Evolutionary conservation across 2,113 vertebrate genomes (phyloP).

Genomic region (Fulica atra): DNA sequence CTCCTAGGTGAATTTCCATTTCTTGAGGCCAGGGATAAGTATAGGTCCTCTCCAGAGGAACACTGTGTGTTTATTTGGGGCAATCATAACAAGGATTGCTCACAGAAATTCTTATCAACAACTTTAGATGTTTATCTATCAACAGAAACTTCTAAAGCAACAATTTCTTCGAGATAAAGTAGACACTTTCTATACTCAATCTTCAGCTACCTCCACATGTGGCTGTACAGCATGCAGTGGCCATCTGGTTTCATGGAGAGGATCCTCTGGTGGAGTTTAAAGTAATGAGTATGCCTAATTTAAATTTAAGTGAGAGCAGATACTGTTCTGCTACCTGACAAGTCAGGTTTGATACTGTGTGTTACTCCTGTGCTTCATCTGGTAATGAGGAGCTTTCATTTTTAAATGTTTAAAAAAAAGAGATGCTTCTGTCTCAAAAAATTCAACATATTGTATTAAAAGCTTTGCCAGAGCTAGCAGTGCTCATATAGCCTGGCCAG

Average conservation of each 20-base stretch:
- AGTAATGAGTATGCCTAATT: not conserved
- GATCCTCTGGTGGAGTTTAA: not conserved
- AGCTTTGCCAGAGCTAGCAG: not conserved
- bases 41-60: not conserved
- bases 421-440: not conserved
- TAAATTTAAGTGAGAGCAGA: not conserved
- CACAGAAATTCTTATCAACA: not conserved
- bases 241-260: not conserved
- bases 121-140: not conserved
- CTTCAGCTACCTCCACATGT: not conserved
- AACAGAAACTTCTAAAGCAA: not conserved
- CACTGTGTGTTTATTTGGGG: not conserved
- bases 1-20: conserved; percentile 8
- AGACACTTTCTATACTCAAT: not conserved
- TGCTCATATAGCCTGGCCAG: not conserved
- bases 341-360: not conserved
- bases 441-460: not conserved
- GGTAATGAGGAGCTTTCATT: not conserved
- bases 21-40: not conserved
- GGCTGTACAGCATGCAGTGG: not conserved
- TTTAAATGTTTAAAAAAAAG: not conserved
- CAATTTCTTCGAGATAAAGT: not conserved
- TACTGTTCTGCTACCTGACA: not conserved
- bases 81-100: not conserved
- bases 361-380: not conserved